phyloP scores from a whole-genome alignment of 2,113 vertebrate genomes.

The Harpagus bidentatus region DNA sequence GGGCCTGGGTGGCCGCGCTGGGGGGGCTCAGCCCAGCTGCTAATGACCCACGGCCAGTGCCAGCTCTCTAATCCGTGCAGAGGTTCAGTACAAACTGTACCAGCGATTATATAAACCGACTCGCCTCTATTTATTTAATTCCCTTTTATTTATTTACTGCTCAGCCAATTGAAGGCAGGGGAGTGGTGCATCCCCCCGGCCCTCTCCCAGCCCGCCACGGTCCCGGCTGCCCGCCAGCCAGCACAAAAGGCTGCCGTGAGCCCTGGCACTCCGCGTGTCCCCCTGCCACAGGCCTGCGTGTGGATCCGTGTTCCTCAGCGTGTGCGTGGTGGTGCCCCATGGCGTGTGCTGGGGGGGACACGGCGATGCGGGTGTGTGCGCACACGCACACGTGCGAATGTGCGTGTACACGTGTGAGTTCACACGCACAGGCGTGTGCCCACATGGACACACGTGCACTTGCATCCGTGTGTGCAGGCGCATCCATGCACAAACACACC shows the following conservation, averaged over 20 bases:
- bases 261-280: rapidly evolving
- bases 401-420: rapidly evolving
- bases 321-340: rapidly evolving
- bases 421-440: rapidly evolving
- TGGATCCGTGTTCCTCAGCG: rapidly evolving
- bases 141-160: conserved; percentile 50
- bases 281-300: rapidly evolving
- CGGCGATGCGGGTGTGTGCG: rapidly evolving
- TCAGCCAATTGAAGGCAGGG: conserved; percentile 38
- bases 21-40: conserved; percentile 40
- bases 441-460: neutral
- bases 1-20: rapidly evolving
- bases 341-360: neutral
- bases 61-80: conserved; percentile 63
- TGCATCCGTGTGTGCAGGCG: neutral
- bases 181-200: neutral
- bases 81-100: conserved; percentile 67
- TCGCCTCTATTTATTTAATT: conserved; percentile 72
- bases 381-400: rapidly evolving
- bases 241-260: neutral
- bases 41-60: conserved; percentile 44
- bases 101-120: conserved; percentile 68
- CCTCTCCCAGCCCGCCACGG: neutral
- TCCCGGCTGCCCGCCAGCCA: neutral
- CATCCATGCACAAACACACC: neutral